These are phyloP conservation scores for Cephalopachus bancanus DNA, from an alignment of 2,797 vertebrate species.

Conservation along the genomic window DNA sequence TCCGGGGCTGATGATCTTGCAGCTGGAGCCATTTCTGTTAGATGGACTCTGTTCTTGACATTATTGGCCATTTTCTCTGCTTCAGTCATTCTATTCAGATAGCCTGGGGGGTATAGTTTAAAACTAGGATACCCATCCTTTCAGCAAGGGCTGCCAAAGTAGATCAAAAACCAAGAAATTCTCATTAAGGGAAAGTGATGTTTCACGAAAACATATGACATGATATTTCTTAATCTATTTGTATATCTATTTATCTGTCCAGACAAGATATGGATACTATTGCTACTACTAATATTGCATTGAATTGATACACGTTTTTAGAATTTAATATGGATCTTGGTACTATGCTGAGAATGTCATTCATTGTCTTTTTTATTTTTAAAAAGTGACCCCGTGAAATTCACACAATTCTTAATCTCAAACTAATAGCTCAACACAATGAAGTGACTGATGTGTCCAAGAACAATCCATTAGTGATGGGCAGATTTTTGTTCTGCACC, in stretches of 20 bases:
- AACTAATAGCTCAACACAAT: background rate
- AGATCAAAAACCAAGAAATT: conserved; percentile 56
- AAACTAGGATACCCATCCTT: conserved; percentile 57
- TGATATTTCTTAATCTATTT: background rate
- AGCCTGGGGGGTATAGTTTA: conserved; percentile 16
- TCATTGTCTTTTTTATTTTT: background rate
- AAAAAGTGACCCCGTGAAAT: background rate
- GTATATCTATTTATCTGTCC: background rate
- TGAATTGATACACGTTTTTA: background rate
- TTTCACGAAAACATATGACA: conserved; percentile 12
- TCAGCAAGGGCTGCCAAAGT: conserved; percentile 45
- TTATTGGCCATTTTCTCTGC: conserved; percentile 60
- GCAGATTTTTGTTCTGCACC: background rate
- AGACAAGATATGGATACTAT: background rate
- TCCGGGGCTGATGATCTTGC: conserved; percentile 72
- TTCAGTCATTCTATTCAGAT: conserved; percentile 61
- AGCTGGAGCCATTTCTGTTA: conserved; percentile 74
- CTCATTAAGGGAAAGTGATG: background rate
- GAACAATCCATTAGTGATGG: background rate
- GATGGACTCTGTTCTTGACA: conserved; percentile 65
- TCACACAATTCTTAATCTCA: background rate
- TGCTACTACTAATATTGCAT: background rate
- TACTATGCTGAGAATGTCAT: background rate
- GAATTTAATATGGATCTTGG: background rate
- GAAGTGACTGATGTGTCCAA: background rate